Base-by-base conservation (phyloP, 2,888 invertebrate genomes). In the Phymatocera aterrima region DNA sequence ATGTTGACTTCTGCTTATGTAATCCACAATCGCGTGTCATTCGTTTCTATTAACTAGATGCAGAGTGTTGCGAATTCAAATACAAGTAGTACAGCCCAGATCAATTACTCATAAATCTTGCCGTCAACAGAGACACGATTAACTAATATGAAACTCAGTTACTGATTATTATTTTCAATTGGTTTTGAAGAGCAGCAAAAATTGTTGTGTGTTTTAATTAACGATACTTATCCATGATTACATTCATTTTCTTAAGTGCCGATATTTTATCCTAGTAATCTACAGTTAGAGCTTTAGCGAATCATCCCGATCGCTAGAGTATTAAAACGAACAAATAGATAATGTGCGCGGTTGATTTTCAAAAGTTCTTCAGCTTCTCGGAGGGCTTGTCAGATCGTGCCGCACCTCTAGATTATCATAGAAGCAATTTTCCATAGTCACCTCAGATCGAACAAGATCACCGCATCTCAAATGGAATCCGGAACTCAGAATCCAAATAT, bases 221-320 rank as follows among this genome's bases (percentile, higher is more conserved):
- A 68, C 43, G 43, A 28, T 68, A 43, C 68, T 68, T 68, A 68
- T 18, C 12, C 5, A 28, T 68, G 68, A 68, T 68, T 68, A 28
- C 15, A 43, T 46, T 46, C 43, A 68, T 68, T 68, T 68, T 43
- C 18, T 28, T 68, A 21, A 68, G 68, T 68, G 68, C 68, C 5
- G 43, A 68, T 46, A 68, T 43, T 46, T 46, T 40, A 28, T 24
- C 15, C 18, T 65, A 18, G 46, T 68, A 68, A 68, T 46, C 43
- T 46, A 24, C n/a, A n/a, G 3, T 28, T 28, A 43, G 46, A 43
- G 68, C 28, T 46, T 24, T 68, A 68, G 3, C 28, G 46, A 68
- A 28, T 46, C 68, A 21, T 68, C 15, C 12, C 10, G 12, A 68
- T 68, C 43, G 43, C 46, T 46, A 24, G 21, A 54, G 18, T 54